Evolutionary conservation across 2,113 vertebrate species (phyloP).

Genomic region (Peromyscus californicus): DNA sequence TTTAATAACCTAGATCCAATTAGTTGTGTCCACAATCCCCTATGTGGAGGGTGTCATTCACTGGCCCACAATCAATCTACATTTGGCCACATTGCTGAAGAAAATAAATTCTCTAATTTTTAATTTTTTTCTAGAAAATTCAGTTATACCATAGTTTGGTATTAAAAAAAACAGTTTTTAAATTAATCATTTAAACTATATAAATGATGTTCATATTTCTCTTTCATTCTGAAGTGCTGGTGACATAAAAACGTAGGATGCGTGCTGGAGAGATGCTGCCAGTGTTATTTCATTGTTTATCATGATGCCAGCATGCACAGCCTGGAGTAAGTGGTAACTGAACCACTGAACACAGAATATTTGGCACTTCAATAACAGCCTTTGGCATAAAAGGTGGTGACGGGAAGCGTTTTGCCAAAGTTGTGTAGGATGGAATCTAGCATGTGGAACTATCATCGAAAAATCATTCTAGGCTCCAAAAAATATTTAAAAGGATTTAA

Average conservation of each 20-base stretch:
- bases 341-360: not conserved
- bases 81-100: not conserved
- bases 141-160: not conserved
- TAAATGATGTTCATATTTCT: not conserved
- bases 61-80: not conserved
- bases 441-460: not conserved
- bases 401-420: conserved; percentile 48
- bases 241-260: not conserved
- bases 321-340: not conserved
- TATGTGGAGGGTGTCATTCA: not conserved
- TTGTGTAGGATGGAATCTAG: conserved; percentile 49
- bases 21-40: not conserved
- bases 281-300: not conserved
- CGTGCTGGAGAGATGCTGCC: not conserved
- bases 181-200: not conserved
- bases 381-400: conserved; percentile 59
- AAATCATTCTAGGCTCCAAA: conserved; percentile 61
- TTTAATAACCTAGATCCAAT: not conserved
- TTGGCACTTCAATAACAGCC: not conserved
- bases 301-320: not conserved
- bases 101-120: not conserved
- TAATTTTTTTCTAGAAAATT: not conserved
- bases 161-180: not conserved
- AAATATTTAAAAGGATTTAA: conserved; percentile 63
- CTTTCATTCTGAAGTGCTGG: not conserved